Percentiles rank a stretch among this genome's conserved stretches.
Conservation (phyloP, 1,140 invertebrate species). For the Lepeophtheirus salmonis region DNA sequence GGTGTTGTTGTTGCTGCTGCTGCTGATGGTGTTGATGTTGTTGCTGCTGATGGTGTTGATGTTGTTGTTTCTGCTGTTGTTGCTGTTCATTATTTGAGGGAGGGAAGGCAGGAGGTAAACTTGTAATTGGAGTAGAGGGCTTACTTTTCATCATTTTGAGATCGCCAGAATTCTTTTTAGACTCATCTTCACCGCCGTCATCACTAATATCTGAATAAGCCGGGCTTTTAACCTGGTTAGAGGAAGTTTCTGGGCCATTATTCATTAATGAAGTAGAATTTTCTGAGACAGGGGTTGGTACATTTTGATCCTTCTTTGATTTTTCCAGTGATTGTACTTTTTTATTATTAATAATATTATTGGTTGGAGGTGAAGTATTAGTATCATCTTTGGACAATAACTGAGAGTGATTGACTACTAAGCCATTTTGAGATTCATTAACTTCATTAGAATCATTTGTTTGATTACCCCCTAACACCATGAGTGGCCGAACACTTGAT, state of each 20-base stretch:
- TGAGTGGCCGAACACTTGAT: background rate
- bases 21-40: background rate
- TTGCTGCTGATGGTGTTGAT: background rate
- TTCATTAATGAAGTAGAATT: background rate
- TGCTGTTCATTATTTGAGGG: background rate
- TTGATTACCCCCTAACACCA: background rate
- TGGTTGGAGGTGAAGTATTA: too few relatives aligned
- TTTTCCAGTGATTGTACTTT: too few relatives aligned
- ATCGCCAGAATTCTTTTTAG: background rate
- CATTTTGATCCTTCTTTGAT: background rate
- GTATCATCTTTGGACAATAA: too few relatives aligned
- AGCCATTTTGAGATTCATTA: background rate
- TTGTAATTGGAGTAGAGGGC: background rate
- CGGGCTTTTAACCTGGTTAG: slow-evolving; percentile 15
- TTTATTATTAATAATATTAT: too few relatives aligned
- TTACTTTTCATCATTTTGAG: background rate
- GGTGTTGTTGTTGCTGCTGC: background rate
- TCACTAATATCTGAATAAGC: slow-evolving; percentile 20
- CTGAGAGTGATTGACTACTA: too few relatives aligned
- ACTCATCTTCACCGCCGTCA: slow-evolving; percentile 14
- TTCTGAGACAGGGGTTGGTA: background rate
- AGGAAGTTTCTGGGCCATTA: background rate
- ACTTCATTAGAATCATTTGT: background rate
- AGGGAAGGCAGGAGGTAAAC: background rate
- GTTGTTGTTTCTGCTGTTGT: background rate